Evolutionary conservation across 2,113 vertebrate species (phyloP), one percentile per base, ranked within the genome.

Genomic region (Hystrix brachyura): DNA sequence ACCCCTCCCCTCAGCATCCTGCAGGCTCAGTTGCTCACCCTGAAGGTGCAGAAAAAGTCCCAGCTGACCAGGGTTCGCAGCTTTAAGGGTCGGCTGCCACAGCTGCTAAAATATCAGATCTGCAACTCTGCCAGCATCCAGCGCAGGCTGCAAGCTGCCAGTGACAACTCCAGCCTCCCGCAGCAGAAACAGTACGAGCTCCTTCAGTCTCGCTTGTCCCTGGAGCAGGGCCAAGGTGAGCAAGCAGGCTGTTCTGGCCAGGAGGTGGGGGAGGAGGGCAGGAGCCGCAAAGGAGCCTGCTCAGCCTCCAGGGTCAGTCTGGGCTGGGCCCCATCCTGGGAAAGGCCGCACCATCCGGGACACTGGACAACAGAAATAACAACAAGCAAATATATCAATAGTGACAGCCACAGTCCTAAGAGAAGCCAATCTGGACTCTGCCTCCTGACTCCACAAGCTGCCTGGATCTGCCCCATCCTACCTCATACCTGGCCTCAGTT

Each of bases 121-220:
- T 76, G 97, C 34, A 96, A 99, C 82, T 99, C 99, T 13, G 98
- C 99, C 60, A 98, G 98, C 94, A 97, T 99, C 57, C 98, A 99
- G 98, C 98, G 90, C 97, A 99, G 98, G 4, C 98, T 99, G 96
- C 97, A 97, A 17, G 98, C 98, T 0, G 96, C 99, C 98, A 99
- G 98, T 34, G 98, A 96, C 98, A 99, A 99, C 98, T 98, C 98
- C 98, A 99, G 99, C 5, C 98, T 98, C 92, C 98, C 99, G 88
- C 99, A 99, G 97, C 98, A 89, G 13, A 99, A 99, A 97, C 99
- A 99, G 97, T 98, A 97, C 34, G 98, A 99, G 97, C 99, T 99
- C 55, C 98, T 99, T 7, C 99, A 99, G 98, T 98, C 98, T 99
- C 95, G 97, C 99, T 3, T 98, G 11, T 94, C 97, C 2, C 76